These are phyloP conservation scores for Brachylomia viminalis DNA, from an alignment of 2,888 invertebrate genomes.

Conservation along the genomic window DNA sequence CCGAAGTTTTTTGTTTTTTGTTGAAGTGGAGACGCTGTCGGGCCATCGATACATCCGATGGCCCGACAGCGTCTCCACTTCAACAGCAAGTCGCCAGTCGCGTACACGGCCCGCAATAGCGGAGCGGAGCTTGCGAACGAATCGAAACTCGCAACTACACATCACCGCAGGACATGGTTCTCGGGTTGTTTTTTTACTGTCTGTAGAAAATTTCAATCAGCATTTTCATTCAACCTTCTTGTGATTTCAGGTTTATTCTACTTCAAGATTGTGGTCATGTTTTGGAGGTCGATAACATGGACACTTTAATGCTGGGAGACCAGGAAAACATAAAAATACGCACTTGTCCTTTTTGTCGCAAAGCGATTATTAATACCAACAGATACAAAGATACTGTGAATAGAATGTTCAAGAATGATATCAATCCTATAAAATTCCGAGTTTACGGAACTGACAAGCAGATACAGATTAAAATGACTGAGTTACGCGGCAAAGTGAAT, in stretches of 20 bases:
- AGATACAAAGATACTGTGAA: constrained; percentile 90
- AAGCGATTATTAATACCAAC: constrained; percentile 89
- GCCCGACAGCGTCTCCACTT: no score
- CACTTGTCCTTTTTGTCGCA: constrained; percentile 91
- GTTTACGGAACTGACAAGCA: constrained; percentile 78
- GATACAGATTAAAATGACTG: constrained; percentile 68
- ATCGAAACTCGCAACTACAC: not conserved
- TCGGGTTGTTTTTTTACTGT: not conserved
- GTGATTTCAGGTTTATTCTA: constrained; percentile 84
- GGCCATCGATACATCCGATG: no score
- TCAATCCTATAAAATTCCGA: constrained; percentile 83
- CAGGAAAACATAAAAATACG: constrained; percentile 78
- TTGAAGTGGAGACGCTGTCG: no score
- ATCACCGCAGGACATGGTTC: not conserved
- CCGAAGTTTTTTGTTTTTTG: no score
- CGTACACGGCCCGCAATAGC: no score
- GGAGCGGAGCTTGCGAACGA: no score
- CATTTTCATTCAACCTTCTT: not conserved
- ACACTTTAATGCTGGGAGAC: constrained; percentile 80
- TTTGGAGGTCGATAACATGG: constrained; percentile 86
- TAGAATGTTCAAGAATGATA: constrained; percentile 78
- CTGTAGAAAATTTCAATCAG: not conserved
- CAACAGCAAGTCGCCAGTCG: no score
- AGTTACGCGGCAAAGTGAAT: constrained; percentile 58
- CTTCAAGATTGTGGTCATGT: constrained; percentile 89